Evolutionary conservation across 2,888 invertebrate genomes (phyloP).

Genomic region (Erebia palarica): DNA sequence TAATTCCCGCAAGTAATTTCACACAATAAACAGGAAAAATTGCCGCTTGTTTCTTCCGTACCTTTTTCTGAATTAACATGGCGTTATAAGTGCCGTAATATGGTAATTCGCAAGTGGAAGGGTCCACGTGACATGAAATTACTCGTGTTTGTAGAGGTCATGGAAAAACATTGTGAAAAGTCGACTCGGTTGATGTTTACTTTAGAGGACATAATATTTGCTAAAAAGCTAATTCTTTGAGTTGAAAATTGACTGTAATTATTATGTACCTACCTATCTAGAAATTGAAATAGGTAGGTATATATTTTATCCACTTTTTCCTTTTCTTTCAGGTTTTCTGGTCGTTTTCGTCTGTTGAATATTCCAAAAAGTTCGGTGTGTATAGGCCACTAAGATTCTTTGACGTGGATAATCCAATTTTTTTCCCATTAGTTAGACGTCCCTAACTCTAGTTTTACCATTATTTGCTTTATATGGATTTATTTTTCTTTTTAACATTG

Average conservation of each 20-base stretch:
- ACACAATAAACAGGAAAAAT: slow-evolving; percentile 23
- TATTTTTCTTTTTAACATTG: too few species aligned
- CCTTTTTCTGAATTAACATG: slow-evolving; percentile 25
- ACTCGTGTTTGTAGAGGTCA: slow-evolving; percentile 32
- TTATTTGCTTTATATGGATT: too few species aligned
- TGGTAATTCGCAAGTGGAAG: slow-evolving; percentile 33
- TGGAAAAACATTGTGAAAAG: slow-evolving; percentile 18
- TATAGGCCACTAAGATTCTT: too few species aligned
- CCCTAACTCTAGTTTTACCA: too few species aligned
- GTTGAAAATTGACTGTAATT: not conserved
- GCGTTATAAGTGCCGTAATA: slow-evolving; percentile 29
- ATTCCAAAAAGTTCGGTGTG: too few species aligned
- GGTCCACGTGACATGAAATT: slow-evolving; percentile 28
- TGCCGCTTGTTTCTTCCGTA: slow-evolving; percentile 7
- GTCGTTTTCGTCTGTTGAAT: too few species aligned
- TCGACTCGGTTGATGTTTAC: slow-evolving; percentile 12
- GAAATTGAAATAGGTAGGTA: too few species aligned
- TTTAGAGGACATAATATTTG: slow-evolving; percentile 18
- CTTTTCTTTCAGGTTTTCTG: too few species aligned
- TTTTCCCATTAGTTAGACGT: too few species aligned
- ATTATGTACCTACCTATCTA: too few species aligned
- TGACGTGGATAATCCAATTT: too few species aligned
- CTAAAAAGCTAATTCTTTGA: slow-evolving; percentile 13
- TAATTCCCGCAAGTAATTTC: slow-evolving; percentile 18
- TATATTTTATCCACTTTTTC: too few species aligned